Conservation (phyloP, 2,113 vertebrate genomes). For the Amazona vittata region DNA sequence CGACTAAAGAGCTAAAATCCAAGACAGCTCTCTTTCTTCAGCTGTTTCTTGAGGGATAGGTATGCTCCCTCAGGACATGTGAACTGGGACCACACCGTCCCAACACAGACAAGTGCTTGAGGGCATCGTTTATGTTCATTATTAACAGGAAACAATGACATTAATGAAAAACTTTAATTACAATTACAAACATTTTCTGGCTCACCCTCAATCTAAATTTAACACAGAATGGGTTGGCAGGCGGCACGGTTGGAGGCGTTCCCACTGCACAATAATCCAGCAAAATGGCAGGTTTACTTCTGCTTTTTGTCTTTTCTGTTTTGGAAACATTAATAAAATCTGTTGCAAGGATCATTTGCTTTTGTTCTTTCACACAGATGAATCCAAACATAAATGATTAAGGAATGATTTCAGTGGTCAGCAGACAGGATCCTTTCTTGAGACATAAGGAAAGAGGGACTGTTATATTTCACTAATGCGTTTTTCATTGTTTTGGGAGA, state of each 20-base stretch:
- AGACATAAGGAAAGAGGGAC: not conserved
- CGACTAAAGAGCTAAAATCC: not conserved
- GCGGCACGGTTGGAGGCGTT: not conserved
- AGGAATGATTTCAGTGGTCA: not conserved
- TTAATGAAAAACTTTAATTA: slow-evolving; percentile 36
- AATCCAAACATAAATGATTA: not conserved
- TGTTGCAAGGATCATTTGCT: not conserved
- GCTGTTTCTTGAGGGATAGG: not conserved
- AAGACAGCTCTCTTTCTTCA: not conserved
- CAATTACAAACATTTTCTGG: not conserved
- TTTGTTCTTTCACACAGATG: not conserved
- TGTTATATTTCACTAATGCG: not conserved
- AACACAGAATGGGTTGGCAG: not conserved
- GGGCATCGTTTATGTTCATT: not conserved
- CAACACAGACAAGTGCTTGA: not conserved
- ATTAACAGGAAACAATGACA: not conserved
- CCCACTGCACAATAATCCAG: not conserved
- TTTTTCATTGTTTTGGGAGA: not conserved
- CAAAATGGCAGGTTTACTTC: not conserved
- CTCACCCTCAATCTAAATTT: not conserved
- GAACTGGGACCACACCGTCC: not conserved
- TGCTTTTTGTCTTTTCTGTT: not conserved
- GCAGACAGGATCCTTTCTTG: not conserved
- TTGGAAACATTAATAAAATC: not conserved
- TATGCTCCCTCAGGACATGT: not conserved